Evolutionary conservation across 2,797 vertebrate genomes (phyloP).

Genomic region (Sebastes baramenuke): DNA sequence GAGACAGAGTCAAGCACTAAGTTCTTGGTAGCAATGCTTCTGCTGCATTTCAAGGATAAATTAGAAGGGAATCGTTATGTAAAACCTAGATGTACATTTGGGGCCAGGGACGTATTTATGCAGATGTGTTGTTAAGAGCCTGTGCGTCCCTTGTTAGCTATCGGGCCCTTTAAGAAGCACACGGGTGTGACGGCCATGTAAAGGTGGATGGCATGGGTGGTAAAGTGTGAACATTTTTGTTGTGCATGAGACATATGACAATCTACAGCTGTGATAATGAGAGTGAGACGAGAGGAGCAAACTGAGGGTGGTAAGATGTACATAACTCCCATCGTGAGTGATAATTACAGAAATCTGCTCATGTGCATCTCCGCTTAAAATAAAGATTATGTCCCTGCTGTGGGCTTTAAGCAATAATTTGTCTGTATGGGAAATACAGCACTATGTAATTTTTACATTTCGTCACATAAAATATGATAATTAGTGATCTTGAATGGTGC

Average conservation of each 20-base stretch:
- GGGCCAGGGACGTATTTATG: not conserved
- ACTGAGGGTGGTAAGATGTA: not conserved
- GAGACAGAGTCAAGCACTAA: constrained; percentile 86
- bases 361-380: not conserved
- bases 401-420: not conserved
- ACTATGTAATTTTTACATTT: not conserved
- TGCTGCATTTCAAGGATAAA: constrained; percentile 74
- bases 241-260: not conserved
- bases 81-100: not conserved
- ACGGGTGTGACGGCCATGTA: not conserved
- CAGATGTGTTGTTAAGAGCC: constrained; percentile 17
- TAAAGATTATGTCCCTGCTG: not conserved
- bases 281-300: not conserved
- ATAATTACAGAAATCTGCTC: not conserved
- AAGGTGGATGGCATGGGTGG: not conserved
- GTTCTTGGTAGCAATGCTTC: constrained; percentile 86
- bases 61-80: not conserved
- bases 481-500: not conserved
- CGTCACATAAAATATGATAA: not conserved
- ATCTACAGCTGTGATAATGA: not conserved
- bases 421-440: not conserved
- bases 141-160: constrained; percentile 1
- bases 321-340: not conserved
- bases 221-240: not conserved
- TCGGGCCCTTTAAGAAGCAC: not conserved